Conservation (phyloP, 1,140 invertebrate genomes). For the Drosophila pseudoobscura region DNA sequence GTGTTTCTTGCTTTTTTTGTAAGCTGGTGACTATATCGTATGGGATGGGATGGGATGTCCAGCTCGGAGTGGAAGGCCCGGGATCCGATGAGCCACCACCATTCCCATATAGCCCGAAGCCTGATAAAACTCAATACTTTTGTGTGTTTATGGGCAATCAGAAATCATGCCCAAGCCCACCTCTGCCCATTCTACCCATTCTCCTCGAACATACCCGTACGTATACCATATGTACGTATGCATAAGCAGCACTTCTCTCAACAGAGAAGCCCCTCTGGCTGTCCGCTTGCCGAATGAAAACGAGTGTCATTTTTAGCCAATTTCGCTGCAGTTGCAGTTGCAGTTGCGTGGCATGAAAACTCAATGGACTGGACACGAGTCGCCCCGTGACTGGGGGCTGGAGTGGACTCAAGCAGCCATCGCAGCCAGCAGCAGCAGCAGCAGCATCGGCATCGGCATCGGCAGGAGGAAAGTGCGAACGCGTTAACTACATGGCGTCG, state of each 20-base stretch:
- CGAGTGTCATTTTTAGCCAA: constrained; percentile 80
- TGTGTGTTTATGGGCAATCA: constrained; percentile 80
- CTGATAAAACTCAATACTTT: constrained; percentile 79
- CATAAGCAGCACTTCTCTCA: constrained; percentile 46
- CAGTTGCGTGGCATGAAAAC: constrained; percentile 79
- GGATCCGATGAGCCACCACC: constrained; percentile 10
- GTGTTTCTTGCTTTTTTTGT: background rate
- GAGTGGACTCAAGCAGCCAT: constrained; percentile 10
- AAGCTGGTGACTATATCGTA: background rate
- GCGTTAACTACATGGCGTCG: constrained; percentile 80
- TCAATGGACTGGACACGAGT: constrained; percentile 77
- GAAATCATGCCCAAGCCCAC: constrained; percentile 77
- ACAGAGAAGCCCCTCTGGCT: too few species aligned
- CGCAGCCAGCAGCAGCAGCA: too few species aligned
- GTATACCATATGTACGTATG: constrained; percentile 19
- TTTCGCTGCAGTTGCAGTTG: constrained; percentile 77
- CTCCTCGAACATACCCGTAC: constrained; percentile 10
- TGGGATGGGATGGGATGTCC: constrained; percentile 32
- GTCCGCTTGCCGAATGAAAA: constrained; percentile 46
- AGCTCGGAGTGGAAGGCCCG: background rate
- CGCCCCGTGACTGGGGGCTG: constrained; percentile 16
- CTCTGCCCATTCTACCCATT: constrained; percentile 38
- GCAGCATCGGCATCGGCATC: too few species aligned
- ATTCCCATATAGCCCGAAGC: constrained; percentile 70
- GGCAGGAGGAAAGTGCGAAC: constrained; percentile 66